Conservation (phyloP, 2,113 vertebrate genomes). For the Hemiscyllium ocellatum region DNA sequence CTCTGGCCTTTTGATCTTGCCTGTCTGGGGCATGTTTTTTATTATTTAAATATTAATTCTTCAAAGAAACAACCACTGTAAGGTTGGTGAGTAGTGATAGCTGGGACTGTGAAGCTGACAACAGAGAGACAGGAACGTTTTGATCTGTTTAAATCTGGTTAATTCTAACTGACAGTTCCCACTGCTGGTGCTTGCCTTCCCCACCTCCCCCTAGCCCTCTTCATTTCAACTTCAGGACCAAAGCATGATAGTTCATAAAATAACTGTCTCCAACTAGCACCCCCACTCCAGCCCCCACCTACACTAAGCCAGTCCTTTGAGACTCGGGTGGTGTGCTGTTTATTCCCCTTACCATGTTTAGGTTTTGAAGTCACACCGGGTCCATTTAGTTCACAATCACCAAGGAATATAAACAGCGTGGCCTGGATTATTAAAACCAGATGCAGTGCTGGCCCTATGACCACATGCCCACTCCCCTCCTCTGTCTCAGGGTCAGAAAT, state of each 20-base stretch:
- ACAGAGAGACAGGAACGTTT: not conserved
- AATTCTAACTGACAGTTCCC: constrained; percentile 32
- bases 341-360: not conserved
- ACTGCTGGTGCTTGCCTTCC: not conserved
- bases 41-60: constrained; percentile 36
- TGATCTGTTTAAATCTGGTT: constrained; percentile 22
- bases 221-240: not conserved
- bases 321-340: not conserved
- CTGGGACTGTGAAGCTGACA: not conserved
- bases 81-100: constrained; percentile 9
- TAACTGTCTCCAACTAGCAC: not conserved
- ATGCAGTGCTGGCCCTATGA: constrained; percentile 55
- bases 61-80: constrained; percentile 15
- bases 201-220: not conserved
- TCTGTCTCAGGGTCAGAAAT: constrained; percentile 40
- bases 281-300: not conserved
- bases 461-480: constrained; percentile 10
- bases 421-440: constrained; percentile 69
- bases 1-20: constrained; percentile 6
- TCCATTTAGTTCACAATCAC: constrained; percentile 35
- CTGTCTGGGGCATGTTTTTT: constrained; percentile 14
- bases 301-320: not conserved
- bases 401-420: constrained; percentile 38
- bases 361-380: constrained; percentile 39
- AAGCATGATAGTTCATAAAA: not conserved